Evolutionary conservation across 1,140 invertebrate genomes (phyloP).

Genomic region (Apis florea): DNA sequence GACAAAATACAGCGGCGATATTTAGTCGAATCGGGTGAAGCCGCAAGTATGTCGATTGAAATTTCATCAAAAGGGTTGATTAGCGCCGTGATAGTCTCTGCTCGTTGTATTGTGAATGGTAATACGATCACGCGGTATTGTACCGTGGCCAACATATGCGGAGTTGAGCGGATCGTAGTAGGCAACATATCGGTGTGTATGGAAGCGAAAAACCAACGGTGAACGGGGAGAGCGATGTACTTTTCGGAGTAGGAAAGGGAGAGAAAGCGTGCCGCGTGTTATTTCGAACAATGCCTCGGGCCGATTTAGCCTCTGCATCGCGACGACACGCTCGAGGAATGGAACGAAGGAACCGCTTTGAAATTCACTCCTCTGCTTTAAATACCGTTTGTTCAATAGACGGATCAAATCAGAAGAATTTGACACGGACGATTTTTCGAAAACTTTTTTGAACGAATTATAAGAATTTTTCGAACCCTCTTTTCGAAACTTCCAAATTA

Average conservation of each 20-base stretch:
- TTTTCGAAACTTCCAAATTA: too few relatives aligned
- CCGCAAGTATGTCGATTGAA: constrained; percentile 35
- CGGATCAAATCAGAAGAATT: too few relatives aligned
- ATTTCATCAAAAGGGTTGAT: constrained; percentile 40
- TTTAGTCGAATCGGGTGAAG: constrained; percentile 24
- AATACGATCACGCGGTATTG: constrained; percentile 54
- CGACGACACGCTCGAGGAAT: constrained; percentile 37
- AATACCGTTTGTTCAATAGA: too few relatives aligned
- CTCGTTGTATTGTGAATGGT: constrained; percentile 37
- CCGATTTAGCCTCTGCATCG: constrained; percentile 15
- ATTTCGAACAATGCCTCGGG: constrained; percentile 29
- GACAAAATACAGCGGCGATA: neutral
- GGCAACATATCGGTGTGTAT: neutral
- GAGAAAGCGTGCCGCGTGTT: constrained; percentile 14
- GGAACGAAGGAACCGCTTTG: neutral
- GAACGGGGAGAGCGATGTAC: constrained; percentile 16
- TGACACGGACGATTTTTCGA: too few relatives aligned
- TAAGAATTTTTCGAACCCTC: too few relatives aligned
- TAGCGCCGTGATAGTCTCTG: constrained; percentile 43
- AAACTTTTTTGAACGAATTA: too few relatives aligned
- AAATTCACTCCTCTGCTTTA: neutral
- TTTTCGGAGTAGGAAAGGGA: neutral
- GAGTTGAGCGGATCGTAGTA: neutral
- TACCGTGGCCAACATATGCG: constrained; percentile 34
- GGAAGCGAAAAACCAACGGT: constrained; percentile 11